Base-by-base conservation (phyloP, 2,797 vertebrate species). In the Vultur gryphus region DNA sequence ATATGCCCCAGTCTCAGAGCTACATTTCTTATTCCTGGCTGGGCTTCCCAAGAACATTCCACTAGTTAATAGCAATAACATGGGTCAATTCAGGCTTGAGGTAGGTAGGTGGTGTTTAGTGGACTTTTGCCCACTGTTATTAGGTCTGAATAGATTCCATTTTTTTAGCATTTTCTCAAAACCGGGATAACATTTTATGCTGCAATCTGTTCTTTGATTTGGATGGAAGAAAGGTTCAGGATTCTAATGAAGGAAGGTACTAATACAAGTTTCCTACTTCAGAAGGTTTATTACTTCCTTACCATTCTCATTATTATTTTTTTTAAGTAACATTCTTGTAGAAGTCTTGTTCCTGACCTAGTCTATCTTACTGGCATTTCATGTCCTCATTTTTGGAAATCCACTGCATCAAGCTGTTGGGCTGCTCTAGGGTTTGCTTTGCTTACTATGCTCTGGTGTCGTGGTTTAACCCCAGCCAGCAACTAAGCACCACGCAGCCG, bases 1-100 rank as follows among this genome's bases (percentile, higher is more conserved):
- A 35, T 61, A 75, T 83, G 55, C 55, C 67, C 49, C 65, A 71
- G n/a, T 92, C 59, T 87, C n/a, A 89, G 23, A 37, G 52, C 84
- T 94, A 58, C 39, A 33, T 96, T 97, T 95, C 84, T 95, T 95
- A 93, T 95, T 97, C n/a, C 88, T 96, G 95, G 88, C 93, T 85
- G 43, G 21, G 33, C 20, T 96, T 93, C 65, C 75, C 49, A 6
- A 73, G 81, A 89, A 96, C 78, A 95, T 96, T 97, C 89, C 90
- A 48, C 20, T 26, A 77, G 41, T 85, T 94, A 93, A 93, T 43
- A 95, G 65, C 61, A 95, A 96, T 85, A 84, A 66, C 67, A 69
- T 65, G 39, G 90, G 75, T 80, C 88, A 76, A 18, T 81, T 95
- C 65, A 87, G 86, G 49, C 41, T 89, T 87, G 49, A 90, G 49